Evolutionary conservation across 37 sponge, comb jelly and placozoan species (phyloP).

Genomic region (Aplysina aerophoba): DNA sequence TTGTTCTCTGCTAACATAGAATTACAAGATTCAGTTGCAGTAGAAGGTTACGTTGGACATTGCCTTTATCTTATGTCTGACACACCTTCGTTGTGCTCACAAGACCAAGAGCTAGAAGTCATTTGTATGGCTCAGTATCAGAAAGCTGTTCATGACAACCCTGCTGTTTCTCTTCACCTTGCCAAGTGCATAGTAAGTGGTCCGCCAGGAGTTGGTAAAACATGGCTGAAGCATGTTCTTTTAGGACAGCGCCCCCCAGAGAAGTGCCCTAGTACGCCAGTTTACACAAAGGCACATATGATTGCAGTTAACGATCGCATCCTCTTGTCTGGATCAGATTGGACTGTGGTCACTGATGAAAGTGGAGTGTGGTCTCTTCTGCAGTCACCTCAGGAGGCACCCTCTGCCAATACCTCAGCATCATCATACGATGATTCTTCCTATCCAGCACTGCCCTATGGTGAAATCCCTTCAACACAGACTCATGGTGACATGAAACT

Average conservation of each 20-base stretch:
- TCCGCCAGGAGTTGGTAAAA: slow-evolving; percentile 19
- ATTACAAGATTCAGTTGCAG: neutral
- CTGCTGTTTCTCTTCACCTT: neutral
- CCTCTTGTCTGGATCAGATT: too few relatives aligned
- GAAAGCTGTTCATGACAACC: neutral
- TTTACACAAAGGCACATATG: neutral
- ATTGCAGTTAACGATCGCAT: neutral
- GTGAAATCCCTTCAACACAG: too few relatives aligned
- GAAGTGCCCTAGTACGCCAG: neutral
- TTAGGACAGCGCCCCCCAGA: slow-evolving; percentile 17
- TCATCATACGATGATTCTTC: too few relatives aligned
- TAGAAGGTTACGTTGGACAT: neutral
- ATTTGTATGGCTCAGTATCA: slow-evolving; percentile 2
- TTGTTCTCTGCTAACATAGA: slow-evolving; percentile 10
- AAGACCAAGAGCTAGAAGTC: too few relatives aligned
- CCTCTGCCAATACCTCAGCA: too few relatives aligned
- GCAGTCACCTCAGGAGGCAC: too few relatives aligned
- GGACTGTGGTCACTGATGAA: too few relatives aligned
- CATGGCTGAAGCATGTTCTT: slow-evolving; percentile 13
- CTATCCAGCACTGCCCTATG: too few relatives aligned
- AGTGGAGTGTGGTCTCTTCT: too few relatives aligned
- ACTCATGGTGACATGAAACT: too few relatives aligned
- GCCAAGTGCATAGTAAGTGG: neutral
- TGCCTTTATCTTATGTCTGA: neutral
- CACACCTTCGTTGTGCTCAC: neutral